These are phyloP conservation scores for Eulemur albifrons DNA, from an alignment of 2,797 vertebrate species.

Conservation along the genomic window DNA sequence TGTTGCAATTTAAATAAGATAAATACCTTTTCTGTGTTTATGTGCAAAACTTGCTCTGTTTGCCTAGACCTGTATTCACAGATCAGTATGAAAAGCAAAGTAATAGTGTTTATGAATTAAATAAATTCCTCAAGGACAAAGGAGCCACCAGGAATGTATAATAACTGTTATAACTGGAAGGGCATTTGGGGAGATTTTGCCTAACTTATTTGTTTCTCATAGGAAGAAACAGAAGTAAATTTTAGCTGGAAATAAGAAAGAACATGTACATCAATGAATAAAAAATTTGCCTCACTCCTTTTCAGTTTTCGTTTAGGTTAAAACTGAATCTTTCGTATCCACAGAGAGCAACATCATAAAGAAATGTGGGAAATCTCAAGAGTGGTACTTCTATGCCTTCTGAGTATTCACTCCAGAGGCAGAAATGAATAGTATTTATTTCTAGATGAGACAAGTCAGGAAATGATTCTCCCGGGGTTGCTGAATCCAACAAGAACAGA, in stretches of 20 bases:
- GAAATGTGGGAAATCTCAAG: neutral
- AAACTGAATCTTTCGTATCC: neutral
- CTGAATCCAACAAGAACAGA: neutral
- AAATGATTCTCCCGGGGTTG: neutral
- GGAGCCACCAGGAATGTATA: neutral
- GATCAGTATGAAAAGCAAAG: neutral
- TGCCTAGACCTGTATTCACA: neutral
- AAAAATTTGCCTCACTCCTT: neutral
- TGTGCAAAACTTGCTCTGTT: neutral
- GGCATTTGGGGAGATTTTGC: neutral
- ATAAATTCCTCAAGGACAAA: constrained; percentile 37
- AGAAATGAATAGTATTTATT: neutral
- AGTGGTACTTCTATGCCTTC: neutral
- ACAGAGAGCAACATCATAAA: neutral
- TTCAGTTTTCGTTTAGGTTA: neutral
- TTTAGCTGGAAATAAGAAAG: constrained; percentile 22
- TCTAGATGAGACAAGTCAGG: neutral
- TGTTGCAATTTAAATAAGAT: constrained; percentile 27
- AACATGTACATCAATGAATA: neutral
- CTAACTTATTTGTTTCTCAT: neutral
- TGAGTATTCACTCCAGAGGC: neutral
- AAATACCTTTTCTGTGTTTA: constrained; percentile 15
- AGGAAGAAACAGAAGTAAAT: neutral
- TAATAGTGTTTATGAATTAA: constrained; percentile 23
- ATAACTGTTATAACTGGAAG: neutral